Evolutionary conservation across 2,888 invertebrate genomes (phyloP), one percentile per base, ranked within the genome.

Genomic region (Deroplatys truncata): DNA sequence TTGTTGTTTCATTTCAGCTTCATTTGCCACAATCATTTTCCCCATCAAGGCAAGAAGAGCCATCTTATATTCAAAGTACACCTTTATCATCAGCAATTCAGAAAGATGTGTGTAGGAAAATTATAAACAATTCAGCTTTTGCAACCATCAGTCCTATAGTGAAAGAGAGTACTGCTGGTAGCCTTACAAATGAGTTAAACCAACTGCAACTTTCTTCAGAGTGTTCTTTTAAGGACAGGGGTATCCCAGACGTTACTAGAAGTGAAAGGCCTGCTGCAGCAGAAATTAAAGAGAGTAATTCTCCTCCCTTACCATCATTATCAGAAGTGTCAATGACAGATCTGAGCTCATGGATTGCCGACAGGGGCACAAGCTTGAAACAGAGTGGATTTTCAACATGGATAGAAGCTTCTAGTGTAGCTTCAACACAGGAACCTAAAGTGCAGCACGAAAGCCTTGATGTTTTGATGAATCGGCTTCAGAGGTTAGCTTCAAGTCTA

Each of bases 401-500:
- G 90, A n/a, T 89, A 13, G 90, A 84, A 31, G 86, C 90, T 15
- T n/a, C 84, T 16, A 82, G 84, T 25, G 35, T 25, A 8, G 10
- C 49, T 1, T 86, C 89, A 1, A 87, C 84, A 43, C 72, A 82
- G 13, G 88, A 82, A 9, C 89, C 91, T 43, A 90, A 91, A 72
- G 91, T 91, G 86, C 90, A 92, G 9, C 91, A 92, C 91, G 96
- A 95, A 0, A 96, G 96, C 92, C 92, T 97, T 9, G 96, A 96
- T 92, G 95, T 96, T 4, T 96, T 96, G 29, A 92, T 97, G 88
- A 96, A 96, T 72, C 94, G 96, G 91, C 93, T 97, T 91, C 96
- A 96, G 92, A 96, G 96, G 93, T 93, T 97, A 88, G 95, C 96
- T 0, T 95, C 96, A 91, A 96, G 96, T 92, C 96, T 96, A 92